Evolutionary conservation across 2,113 vertebrate species (phyloP), one percentile per base, ranked within the genome.

Genomic region (Catharus bicknelli): DNA sequence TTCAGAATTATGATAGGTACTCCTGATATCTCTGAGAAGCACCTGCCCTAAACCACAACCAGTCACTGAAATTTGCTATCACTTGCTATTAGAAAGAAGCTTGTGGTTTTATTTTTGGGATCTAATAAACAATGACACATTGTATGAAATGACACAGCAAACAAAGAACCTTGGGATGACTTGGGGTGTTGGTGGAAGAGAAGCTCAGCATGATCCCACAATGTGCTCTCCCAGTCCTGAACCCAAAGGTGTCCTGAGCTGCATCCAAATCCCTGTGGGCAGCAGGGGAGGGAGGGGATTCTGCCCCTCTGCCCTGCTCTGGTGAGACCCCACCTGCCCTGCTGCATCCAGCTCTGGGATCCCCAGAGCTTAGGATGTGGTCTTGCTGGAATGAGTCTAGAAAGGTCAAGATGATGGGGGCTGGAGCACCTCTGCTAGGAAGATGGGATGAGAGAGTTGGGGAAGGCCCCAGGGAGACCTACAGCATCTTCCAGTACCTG

Each of bases 311-410:
- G 6, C 15, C 16, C 45, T 58, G 30, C 36, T 58, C 16, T 30
- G 8, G 20, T 67, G 36, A 34, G 10, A 42, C 3, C 23, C 23
- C 13, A 30, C 25, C 25, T 58, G 5, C 30, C 51, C 32, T 26
- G 36, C 70, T 85, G 36, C 21, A 32, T 17, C 25, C 25, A 36
- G 20, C 30, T 36, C 20, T 67, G 32, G 4, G 10, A 7, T 43
- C 21, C 6, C 36, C 45, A 43, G 2, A 58, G 0, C 13, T 43
- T 22, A 51, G 26, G 36, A 21, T 1, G 1, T 43, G 45, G 27
- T 17, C 17, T 32, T 68, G 21, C 43, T 51, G 36, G 22, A 61
- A 53, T 17, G 14, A 38, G 14, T 53, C 20, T 14, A 8, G 17
- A 22, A 8, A 38, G 21, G 9, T 57, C 17, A 19, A 18, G 38